A percentile compares a stretch with the other conserved stretches of the same genome.
Evolutionary conservation across 2,888 invertebrate species (phyloP).

Genomic region (Tethea ocularis): DNA sequence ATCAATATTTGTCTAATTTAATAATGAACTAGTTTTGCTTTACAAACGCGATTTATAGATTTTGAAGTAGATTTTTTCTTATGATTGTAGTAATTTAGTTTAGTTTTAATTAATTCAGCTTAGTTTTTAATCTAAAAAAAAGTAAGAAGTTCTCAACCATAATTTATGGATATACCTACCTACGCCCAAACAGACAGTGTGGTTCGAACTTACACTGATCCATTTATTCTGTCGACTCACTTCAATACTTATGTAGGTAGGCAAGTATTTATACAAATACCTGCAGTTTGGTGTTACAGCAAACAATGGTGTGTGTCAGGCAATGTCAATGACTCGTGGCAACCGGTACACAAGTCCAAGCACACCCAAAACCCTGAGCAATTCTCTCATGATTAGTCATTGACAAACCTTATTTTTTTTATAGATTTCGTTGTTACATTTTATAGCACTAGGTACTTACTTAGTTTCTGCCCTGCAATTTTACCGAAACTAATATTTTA

Average conservation of each 20-base stretch:
- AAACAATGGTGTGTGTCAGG: slow-evolving; percentile 42
- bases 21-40: not conserved
- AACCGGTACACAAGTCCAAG: slow-evolving; percentile 21
- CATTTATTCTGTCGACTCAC: not conserved
- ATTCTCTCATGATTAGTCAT: slow-evolving; percentile 52
- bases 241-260: not conserved
- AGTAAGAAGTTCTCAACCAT: too few species aligned
- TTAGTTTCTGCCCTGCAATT: too few species aligned
- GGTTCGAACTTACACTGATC: not conserved
- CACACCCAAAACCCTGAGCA: slow-evolving; percentile 48
- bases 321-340: slow-evolving; percentile 56
- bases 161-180: too few species aligned
- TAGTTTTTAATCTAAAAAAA: too few species aligned
- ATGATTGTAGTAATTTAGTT: too few species aligned
- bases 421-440: slow-evolving; percentile 21
- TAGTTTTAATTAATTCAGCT: too few species aligned
- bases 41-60: not conserved
- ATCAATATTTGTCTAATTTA: not conserved
- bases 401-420: slow-evolving; percentile 39
- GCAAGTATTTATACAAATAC: not conserved
- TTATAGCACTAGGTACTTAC: too few species aligned
- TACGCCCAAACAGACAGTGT: not conserved
- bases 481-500: too few species aligned
- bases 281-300: slow-evolving; percentile 25
- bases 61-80: too few species aligned